phyloP scores from a whole-genome alignment of 2,888 invertebrate species.

The Cerceris rybyensis region DNA sequence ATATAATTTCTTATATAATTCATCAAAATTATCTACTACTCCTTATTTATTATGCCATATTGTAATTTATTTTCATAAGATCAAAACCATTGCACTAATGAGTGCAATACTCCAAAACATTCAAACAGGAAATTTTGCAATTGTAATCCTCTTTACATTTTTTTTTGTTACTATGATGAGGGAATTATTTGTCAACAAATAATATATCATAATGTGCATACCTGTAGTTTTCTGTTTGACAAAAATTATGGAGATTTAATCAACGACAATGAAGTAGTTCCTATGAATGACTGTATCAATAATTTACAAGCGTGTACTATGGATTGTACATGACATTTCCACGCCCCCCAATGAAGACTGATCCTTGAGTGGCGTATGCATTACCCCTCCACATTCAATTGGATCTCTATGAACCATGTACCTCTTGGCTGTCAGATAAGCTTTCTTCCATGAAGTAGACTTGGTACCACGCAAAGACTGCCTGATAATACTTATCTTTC shows the following conservation, averaged over 20 bases:
- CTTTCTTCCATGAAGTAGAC: constrained; percentile 64
- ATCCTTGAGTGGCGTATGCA: constrained; percentile 66
- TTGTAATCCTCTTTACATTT: not conserved
- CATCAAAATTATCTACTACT: no score
- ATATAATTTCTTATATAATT: no score
- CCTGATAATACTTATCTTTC: constrained; percentile 78
- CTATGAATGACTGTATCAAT: constrained; percentile 40
- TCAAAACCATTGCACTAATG: no score
- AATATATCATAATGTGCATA: not conserved
- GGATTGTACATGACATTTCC: constrained; percentile 52
- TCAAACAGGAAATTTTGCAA: no score
- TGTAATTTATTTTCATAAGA: no score
- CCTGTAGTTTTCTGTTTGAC: constrained; percentile 7
- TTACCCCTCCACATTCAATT: constrained; percentile 61
- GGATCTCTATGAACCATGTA: constrained; percentile 73
- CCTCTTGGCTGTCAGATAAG: constrained; percentile 75
- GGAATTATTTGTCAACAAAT: not conserved
- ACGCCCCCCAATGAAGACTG: constrained; percentile 62
- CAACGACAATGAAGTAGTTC: constrained; percentile 30
- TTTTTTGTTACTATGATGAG: not conserved
- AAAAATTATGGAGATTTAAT: constrained; percentile 26
- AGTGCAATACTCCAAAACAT: no score
- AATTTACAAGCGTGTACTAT: constrained; percentile 26
- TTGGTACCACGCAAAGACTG: constrained; percentile 70
- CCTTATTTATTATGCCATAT: no score